phyloP scores from a whole-genome alignment of 2,888 invertebrate genomes.

The Sinhomidia bicolor region DNA sequence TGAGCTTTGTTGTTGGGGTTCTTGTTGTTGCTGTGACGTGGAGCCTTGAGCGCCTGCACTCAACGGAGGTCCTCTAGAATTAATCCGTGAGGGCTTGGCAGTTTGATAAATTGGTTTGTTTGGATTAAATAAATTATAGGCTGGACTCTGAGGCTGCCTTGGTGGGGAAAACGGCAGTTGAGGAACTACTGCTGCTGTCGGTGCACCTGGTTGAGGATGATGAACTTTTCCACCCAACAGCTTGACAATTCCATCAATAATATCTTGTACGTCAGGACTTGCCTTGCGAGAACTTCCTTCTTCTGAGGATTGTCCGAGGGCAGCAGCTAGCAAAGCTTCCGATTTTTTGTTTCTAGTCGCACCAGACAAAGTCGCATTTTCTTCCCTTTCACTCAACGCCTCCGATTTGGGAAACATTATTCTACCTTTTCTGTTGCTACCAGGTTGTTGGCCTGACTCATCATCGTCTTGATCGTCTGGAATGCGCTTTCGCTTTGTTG shows the following conservation, averaged over 20 bases:
- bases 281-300: conserved; percentile 79
- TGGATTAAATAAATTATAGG: conserved; percentile 79
- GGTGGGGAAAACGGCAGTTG: conserved; percentile 58
- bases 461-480: neutral
- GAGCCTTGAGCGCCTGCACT: conserved; percentile 80
- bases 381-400: conserved; percentile 56
- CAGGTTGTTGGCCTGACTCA: neutral
- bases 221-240: conserved; percentile 92
- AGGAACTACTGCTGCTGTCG: neutral
- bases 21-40: conserved; percentile 30
- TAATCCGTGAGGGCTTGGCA: conserved; percentile 85
- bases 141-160: conserved; percentile 67
- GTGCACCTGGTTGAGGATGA: conserved; percentile 61
- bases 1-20: conserved; percentile 71
- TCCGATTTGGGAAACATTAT: conserved; percentile 65
- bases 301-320: conserved; percentile 59
- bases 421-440: conserved; percentile 44
- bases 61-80: conserved; percentile 94
- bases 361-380: conserved; percentile 19
- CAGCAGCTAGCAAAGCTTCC: conserved; percentile 28
- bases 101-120: conserved; percentile 74
- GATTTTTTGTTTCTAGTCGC: conserved; percentile 20
- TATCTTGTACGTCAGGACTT: conserved; percentile 91
- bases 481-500: conserved; percentile 48
- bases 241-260: conserved; percentile 92